Conservation (phyloP, 2,797 vertebrate species). For the Scolopax rusticola region DNA sequence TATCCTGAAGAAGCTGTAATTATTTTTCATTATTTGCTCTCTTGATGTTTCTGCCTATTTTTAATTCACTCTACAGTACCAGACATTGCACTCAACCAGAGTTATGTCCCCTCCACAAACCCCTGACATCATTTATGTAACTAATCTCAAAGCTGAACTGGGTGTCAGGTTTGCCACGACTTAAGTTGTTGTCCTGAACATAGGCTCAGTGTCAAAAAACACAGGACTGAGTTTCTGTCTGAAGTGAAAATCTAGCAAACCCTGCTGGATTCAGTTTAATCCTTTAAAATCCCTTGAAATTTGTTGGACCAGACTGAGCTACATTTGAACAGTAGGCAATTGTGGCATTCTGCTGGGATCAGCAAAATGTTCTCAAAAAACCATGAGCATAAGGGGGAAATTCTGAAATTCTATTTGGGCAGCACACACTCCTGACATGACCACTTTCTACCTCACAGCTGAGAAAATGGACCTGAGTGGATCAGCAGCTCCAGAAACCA, state of each 20-base stretch:
- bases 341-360: neutral
- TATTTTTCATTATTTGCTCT: neutral
- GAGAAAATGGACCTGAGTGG: neutral
- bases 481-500: neutral
- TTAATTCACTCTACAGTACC: neutral
- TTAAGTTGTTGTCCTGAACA: neutral
- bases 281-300: constrained; percentile 15
- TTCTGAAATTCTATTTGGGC: fast-evolving
- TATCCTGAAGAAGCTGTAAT: neutral
- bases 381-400: fast-evolving
- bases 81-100: neutral
- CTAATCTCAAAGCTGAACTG: neutral
- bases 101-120: neutral
- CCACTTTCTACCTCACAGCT: neutral
- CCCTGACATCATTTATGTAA: neutral
- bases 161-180: neutral
- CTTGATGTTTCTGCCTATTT: neutral
- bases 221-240: neutral
- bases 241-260: neutral
- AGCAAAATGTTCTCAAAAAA: neutral
- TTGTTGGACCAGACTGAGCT: neutral
- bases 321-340: constrained; percentile 6
- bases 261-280: neutral
- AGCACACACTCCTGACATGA: neutral
- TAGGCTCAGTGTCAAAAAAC: neutral